Evolutionary conservation across 2,797 vertebrate species (phyloP), one percentile per base, ranked within the genome.

Genomic region (Cyprinodon diabolis): DNA sequence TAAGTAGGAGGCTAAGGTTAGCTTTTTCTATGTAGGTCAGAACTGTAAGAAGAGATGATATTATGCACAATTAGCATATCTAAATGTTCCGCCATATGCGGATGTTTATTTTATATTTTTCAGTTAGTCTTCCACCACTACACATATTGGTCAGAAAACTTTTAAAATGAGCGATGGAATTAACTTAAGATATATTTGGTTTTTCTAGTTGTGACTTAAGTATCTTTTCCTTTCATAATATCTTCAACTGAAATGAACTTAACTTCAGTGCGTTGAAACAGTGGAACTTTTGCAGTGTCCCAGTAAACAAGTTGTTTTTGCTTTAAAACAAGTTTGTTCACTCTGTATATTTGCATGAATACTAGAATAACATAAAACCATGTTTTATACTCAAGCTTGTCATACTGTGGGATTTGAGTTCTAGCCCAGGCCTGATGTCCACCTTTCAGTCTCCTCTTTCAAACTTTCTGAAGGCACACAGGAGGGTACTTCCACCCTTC

Each of bases 401-500:
- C 17, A 21, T 40, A 62, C 35, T 10, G 6, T 21, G 10, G 11
- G 37, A 43, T 37, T 9, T 4, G 19, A 15, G 40, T 6, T 37
- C 35, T 17, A 21, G 37, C 11, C 21, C 2, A 13, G 13, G 21
- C 40, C 35, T n/a, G 3, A 21, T 45, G 66, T 11, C 47, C 15
- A 4, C 25, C 15, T 30, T 49, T 47, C 25, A 49, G 15, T 1
- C 23, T 30, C 8, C 25, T 5, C 15, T 49, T 15, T 13, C 23
- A 30, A 67, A 67, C 14, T 48, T 17, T 23, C 65, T 66, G 58
- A 17, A 37, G 58, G 15, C 17, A 37, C 60, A 19, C 1, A 66
- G 3, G 67, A 66, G 66, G 2, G 52, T 43, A 0, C 63, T 69
- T 11, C 76, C 76, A 72, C 62, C 79, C 45, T 43, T 74, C 25